Conservation (phyloP, 2,797 vertebrate species). For the Vultur gryphus region DNA sequence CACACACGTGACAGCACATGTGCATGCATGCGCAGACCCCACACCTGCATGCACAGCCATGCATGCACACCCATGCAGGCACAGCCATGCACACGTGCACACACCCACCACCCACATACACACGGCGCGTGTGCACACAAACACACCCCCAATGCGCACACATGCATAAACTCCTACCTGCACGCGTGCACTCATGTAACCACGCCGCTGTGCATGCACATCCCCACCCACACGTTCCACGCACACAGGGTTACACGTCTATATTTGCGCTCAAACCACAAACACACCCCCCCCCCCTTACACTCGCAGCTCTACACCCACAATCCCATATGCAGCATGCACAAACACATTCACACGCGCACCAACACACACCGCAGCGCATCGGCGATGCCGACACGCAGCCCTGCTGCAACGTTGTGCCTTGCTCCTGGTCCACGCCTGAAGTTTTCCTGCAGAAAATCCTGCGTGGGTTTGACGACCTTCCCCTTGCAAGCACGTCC, state of each 20-base stretch:
- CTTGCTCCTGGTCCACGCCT: neutral
- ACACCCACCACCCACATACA: accelerated
- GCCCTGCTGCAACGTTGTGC: neutral
- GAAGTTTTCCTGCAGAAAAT: neutral
- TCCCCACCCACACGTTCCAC: accelerated
- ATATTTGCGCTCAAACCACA: too few relatives aligned
- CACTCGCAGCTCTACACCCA: neutral
- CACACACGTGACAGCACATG: too few relatives aligned
- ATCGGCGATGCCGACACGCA: accelerated
- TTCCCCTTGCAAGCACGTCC: neutral
- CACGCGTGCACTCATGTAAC: neutral
- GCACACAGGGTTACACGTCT: too few relatives aligned
- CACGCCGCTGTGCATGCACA: accelerated
- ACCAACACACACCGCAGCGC: accelerated
- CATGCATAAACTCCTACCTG: accelerated
- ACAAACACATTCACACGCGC: accelerated
- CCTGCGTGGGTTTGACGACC: neutral
- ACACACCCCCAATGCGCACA: accelerated
- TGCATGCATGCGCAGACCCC: neutral
- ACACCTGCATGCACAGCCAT: too few relatives aligned
- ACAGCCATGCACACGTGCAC: too few relatives aligned
- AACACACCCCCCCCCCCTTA: neutral
- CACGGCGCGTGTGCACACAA: accelerated
- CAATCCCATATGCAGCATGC: accelerated
- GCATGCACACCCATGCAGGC: too few relatives aligned